Evolutionary conservation across 2,888 invertebrate genomes (phyloP), one percentile per base, ranked within the genome.

Genomic region (Drosophila emarginata): DNA sequence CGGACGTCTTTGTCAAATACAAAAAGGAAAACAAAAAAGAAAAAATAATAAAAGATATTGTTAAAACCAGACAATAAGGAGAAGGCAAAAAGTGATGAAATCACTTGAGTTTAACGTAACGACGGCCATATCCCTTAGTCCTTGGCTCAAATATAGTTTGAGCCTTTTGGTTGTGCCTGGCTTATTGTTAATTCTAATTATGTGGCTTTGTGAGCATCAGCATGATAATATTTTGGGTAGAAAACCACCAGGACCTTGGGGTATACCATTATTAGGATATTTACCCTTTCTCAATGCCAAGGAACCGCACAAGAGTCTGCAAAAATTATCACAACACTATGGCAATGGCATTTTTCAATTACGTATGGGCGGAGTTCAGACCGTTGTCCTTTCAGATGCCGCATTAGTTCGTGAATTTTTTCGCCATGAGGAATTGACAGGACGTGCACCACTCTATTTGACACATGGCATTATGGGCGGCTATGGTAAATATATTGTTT

Each of bases 381-480:
- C 96, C 0, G 95, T 98, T 0, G 95, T 98, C 0, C 88, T 98
- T 21, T 94, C 96, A 0, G 97, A 97, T 90, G 94, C 95, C 7
- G 93, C 93, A 59, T 86, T 96, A 61, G 94, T 98, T 54, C 93
- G 95, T 69, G 94, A 95, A 72, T 94, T 95, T 3, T 94, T 97
- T 62, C 93, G 94, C 0, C 95, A 94, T 89, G 96, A 96, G 40
- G 93, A 91, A 3, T 95, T 96, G 76, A 93, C 95, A 2, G 97
- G 96, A 12, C 80, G 92, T 58, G 97, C 97, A 0, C 97, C 97
- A 1, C 93, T 97, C 1, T 96, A 94, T 90, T 91, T 97, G 54
- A 97, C 97, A 0, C 96, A 97, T 88, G 97, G 97, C 36, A 95
- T 97, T 68, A 96, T 97, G 96, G 93, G 95, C 69, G 97, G 97